Base-by-base conservation (phyloP, 2,888 invertebrate species). In the Cosmia trapezina region DNA sequence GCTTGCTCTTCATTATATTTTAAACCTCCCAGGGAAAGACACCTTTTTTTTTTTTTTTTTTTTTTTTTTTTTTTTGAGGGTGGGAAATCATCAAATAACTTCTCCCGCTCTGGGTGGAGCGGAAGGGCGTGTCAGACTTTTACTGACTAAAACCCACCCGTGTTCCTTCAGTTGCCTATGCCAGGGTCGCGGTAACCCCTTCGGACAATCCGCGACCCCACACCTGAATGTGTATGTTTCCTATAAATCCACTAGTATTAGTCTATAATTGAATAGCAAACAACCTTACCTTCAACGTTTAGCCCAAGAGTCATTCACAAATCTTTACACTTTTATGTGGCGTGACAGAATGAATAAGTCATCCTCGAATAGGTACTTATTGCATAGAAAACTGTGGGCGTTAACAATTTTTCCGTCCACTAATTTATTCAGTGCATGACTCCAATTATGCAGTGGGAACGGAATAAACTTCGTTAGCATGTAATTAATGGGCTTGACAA, bases 381-480 rank as follows among this genome's bases (percentile, higher is more conserved):
- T 57, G 62, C 63, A 70, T 70, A 80, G 60, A 80, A 72, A 75
- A 80, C 49, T 53, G 73, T 62, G 22, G 14, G 28, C 41, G 70
- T 59, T 59, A 62, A 60, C 72, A 75, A 77, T 81, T 85, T 80
- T 81, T 80, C 66, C 64, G 8, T 71, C 56, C 67, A 74, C 80
- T 91, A 93, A 93, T 92, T 91, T 93, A 94, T 93, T 93, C 93
- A 89, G 90, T 90, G 92, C 93, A 92, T 93, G 92, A 88, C 89
- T 90, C 89, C 92, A 93, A 93, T 94, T 86, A 91, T 90, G 87
- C 90, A 91, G 90, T 89, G 91, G 91, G 88, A 89, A 89, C 88
- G 90, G 88, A 91, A 93, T 93, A 92, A 92, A 94, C 91, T 94
- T 93, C 91, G 92, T 93, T 93, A 91, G 91, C 92, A 90, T 93